A percentile compares a stretch with the other conserved stretches of the same genome.
These are phyloP conservation scores for Parambassis ranga DNA, from an alignment of 2,797 vertebrate species.

Conservation along the genomic window DNA sequence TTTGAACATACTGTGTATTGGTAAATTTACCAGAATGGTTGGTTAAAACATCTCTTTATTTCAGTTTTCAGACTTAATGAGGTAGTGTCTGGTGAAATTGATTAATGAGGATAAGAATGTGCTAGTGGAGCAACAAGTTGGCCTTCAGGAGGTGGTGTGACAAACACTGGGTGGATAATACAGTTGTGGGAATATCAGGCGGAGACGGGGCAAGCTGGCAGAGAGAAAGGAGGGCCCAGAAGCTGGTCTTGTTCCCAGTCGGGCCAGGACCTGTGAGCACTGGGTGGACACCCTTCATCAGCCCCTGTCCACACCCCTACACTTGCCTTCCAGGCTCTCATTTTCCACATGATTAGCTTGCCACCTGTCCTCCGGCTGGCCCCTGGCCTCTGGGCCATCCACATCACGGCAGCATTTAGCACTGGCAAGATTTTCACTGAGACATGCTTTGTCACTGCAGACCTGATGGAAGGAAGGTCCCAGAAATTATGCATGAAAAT, in stretches of 20 bases:
- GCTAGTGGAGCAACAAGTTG: constrained; percentile 34
- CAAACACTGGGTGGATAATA: constrained; percentile 34
- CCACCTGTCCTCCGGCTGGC: constrained; percentile 81
- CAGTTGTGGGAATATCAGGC: constrained; percentile 38
- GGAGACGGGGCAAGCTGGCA: constrained; percentile 36
- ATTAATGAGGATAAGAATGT: constrained; percentile 32
- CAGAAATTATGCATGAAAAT: not conserved
- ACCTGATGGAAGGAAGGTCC: not conserved
- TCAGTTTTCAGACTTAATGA: constrained; percentile 31
- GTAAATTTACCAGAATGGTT: constrained; percentile 17
- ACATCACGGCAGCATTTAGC: constrained; percentile 74
- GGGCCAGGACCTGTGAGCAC: constrained; percentile 69
- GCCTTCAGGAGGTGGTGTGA: constrained; percentile 1
- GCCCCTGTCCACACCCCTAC: constrained; percentile 53
- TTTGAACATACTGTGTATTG: constrained; percentile 34
- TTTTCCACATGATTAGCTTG: constrained; percentile 85
- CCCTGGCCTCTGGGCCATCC: constrained; percentile 60
- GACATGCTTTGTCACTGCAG: constrained; percentile 59
- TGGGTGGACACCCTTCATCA: constrained; percentile 74
- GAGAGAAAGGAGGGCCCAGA: constrained; percentile 38
- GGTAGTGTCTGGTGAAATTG: constrained; percentile 17
- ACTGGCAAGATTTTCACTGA: constrained; percentile 62
- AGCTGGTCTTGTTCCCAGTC: constrained; percentile 70
- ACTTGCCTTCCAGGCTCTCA: constrained; percentile 77
- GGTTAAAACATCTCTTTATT: constrained; percentile 39